A percentile compares a stretch with the other conserved stretches of the same genome.
These are phyloP conservation scores for Engystomops pustulosus DNA, from an alignment of 2,113 vertebrate species.

Conservation along the genomic window DNA sequence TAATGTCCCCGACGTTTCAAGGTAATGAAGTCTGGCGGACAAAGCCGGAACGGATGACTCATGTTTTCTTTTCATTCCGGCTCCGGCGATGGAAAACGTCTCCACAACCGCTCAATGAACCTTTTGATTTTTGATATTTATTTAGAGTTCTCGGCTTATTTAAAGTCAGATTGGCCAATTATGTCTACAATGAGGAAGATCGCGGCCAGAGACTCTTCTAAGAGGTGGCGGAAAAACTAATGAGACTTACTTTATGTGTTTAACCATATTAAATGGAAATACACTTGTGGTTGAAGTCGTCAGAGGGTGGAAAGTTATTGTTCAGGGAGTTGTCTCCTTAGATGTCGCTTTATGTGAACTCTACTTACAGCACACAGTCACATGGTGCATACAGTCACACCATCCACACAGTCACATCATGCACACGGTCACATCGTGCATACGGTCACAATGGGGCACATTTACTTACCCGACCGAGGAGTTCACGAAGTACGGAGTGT, in stretches of 20 bases:
- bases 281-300: neutral
- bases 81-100: neutral
- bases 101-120: neutral
- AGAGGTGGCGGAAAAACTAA: neutral
- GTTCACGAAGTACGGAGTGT: no score
- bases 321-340: neutral
- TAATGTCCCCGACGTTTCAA: neutral
- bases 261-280: neutral
- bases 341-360: neutral
- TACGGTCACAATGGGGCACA: no score
- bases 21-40: neutral
- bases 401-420: no score
- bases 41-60: neutral
- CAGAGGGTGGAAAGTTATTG: neutral
- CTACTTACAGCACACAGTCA: no score
- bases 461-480: no score
- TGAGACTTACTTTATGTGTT: neutral
- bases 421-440: no score
- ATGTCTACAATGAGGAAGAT: neutral
- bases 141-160: neutral
- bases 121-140: constrained; percentile 4
- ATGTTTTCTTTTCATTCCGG: neutral
- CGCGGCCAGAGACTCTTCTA: neutral
- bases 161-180: neutral
- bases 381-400: no score